These are phyloP conservation scores for Nothoprocta pentlandii DNA, from an alignment of 2,113 vertebrate species.

Conservation along the genomic window DNA sequence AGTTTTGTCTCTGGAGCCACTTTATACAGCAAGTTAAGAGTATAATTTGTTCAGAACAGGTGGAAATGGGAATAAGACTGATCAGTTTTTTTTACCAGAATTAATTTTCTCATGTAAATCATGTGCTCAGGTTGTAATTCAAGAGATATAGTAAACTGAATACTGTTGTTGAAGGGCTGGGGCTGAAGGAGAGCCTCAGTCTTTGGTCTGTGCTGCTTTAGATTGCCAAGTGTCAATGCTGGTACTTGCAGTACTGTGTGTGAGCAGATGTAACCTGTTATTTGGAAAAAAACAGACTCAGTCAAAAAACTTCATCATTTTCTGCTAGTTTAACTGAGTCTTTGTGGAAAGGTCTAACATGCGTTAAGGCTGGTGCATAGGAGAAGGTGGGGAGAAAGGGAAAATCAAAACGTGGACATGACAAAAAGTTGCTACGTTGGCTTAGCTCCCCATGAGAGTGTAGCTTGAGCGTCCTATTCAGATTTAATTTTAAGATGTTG, in stretches of 20 bases:
- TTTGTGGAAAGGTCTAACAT: background rate
- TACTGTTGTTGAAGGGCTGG: background rate
- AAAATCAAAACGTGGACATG: background rate
- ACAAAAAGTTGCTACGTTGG: background rate
- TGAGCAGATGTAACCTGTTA: background rate
- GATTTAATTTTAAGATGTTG: background rate
- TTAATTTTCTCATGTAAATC: background rate
- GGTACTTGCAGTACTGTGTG: fast-evolving
- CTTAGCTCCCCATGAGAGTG: background rate
- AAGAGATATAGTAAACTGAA: background rate
- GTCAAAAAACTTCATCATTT: background rate
- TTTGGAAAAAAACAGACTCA: background rate
- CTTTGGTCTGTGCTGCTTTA: background rate
- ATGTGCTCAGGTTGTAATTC: fast-evolving
- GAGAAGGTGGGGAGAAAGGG: background rate
- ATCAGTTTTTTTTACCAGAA: background rate
- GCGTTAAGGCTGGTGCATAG: fast-evolving
- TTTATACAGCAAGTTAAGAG: fast-evolving
- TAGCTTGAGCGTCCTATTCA: background rate
- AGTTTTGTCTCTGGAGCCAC: background rate
- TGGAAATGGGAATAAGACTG: background rate
- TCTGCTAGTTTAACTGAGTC: background rate
- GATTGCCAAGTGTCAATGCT: background rate
- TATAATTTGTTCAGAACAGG: background rate
- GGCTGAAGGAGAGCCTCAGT: background rate